Percentiles rank a stretch among this genome's conserved stretches.
phyloP scores from a whole-genome alignment of 2,113 vertebrate genomes.

The Tachycineta bicolor region DNA sequence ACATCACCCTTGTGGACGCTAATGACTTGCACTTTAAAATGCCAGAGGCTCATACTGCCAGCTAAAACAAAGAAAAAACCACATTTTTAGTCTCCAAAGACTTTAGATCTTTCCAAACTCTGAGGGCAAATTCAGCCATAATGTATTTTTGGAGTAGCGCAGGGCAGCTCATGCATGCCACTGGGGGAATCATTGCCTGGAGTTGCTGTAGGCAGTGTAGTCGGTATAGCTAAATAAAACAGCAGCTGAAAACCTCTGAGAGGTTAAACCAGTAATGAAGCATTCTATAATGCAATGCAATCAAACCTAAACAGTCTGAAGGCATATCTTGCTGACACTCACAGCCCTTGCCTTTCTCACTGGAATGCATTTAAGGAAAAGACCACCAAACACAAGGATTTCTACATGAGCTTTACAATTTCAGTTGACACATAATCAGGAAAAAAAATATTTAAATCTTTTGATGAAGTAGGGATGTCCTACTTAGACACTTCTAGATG shows the following conservation, averaged over 20 bases:
- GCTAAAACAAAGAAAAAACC: constrained; percentile 82
- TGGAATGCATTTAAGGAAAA: not conserved
- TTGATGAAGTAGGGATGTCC: constrained; percentile 28
- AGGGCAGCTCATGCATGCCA: constrained; percentile 71
- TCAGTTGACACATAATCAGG: constrained; percentile 30
- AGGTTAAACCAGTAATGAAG: constrained; percentile 76
- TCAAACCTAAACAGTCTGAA: constrained; percentile 72
- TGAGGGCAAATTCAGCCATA: constrained; percentile 76
- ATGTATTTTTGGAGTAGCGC: constrained; percentile 74
- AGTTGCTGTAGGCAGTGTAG: constrained; percentile 73
- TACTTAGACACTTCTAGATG: not conserved
- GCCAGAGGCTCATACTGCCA: constrained; percentile 81
- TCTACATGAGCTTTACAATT: constrained; percentile 12
- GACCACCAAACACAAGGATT: constrained; percentile 10
- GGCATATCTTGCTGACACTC: constrained; percentile 38
- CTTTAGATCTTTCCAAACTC: constrained; percentile 82
- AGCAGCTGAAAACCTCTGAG: constrained; percentile 77
- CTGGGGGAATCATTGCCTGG: constrained; percentile 77
- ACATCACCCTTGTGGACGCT: constrained; percentile 79
- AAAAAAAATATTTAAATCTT: constrained; percentile 36
- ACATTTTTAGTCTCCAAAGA: constrained; percentile 80
- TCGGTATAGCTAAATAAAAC: constrained; percentile 79
- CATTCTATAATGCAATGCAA: constrained; percentile 73
- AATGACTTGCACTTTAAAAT: constrained; percentile 85
- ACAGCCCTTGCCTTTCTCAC: constrained; percentile 8